Conservation (phyloP, 1,140 invertebrate species). For the Dendrolimus punctatus region DNA sequence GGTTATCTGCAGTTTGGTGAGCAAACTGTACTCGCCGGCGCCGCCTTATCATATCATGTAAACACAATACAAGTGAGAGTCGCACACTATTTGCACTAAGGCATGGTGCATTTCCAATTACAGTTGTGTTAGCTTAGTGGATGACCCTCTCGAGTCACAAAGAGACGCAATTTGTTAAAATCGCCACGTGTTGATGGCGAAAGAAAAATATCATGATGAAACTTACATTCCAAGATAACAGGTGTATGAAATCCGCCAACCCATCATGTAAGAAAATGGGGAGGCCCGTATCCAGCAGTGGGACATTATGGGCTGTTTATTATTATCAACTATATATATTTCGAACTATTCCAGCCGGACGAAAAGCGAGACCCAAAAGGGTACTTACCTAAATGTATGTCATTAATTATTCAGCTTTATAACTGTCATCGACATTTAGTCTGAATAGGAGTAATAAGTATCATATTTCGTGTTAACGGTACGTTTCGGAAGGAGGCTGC, state of each 20-base stretch:
- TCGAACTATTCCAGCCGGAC: neutral
- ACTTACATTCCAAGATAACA: too few relatives aligned
- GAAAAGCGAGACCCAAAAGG: too few relatives aligned
- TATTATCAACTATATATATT: constrained; percentile 1
- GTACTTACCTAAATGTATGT: too few relatives aligned
- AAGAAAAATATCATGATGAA: too few relatives aligned
- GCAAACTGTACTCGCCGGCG: constrained; percentile 54
- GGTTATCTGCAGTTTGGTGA: constrained; percentile 44
- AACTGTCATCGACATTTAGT: constrained; percentile 7
- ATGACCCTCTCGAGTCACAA: too few relatives aligned
- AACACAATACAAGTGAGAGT: constrained; percentile 55
- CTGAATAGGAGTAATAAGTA: constrained; percentile 11
- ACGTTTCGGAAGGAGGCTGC: constrained; percentile 18
- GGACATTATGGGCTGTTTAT: constrained; percentile 6
- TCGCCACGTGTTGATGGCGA: too few relatives aligned
- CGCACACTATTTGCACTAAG: too few relatives aligned
- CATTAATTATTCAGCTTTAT: too few relatives aligned
- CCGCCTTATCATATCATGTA: constrained; percentile 58
- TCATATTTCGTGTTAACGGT: constrained; percentile 31
- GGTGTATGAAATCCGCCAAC: too few relatives aligned
- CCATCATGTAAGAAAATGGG: neutral
- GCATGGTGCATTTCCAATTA: too few relatives aligned
- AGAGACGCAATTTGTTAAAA: too few relatives aligned
- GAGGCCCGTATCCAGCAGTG: neutral
- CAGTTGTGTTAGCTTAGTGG: too few relatives aligned